These are phyloP conservation scores for Drosophila kambysellisi DNA, from an alignment of 2,888 invertebrate species.

Conservation along the genomic window DNA sequence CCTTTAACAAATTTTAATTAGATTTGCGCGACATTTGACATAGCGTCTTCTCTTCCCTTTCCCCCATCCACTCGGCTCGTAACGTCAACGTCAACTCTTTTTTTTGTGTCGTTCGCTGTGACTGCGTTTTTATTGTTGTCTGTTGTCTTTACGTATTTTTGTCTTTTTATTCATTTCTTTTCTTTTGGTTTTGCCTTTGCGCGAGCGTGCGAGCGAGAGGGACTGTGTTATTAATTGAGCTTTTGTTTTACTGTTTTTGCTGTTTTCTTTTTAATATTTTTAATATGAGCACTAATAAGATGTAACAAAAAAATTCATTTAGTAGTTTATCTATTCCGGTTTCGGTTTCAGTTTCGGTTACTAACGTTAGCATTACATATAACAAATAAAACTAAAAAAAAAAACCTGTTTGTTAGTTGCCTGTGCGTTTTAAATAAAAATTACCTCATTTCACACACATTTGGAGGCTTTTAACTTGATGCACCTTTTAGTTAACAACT, in stretches of 20 bases:
- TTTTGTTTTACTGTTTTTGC: conserved; percentile 46
- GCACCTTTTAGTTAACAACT: conserved; percentile 14
- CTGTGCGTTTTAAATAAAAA: conserved; percentile 57
- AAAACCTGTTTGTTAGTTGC: conserved; percentile 57
- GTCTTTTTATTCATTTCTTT: conserved; percentile 23
- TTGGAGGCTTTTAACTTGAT: conserved; percentile 29
- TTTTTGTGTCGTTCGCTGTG: conserved; percentile 44
- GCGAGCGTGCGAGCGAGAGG: conserved; percentile 24
- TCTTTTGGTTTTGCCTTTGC: conserved; percentile 37
- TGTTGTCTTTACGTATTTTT: conserved; percentile 45
- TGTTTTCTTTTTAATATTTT: conserved; percentile 48
- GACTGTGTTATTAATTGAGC: conserved; percentile 36
- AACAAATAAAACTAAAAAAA: not conserved
- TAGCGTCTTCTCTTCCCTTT: conserved; percentile 24
- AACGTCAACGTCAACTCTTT: conserved; percentile 54
- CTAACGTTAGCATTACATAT: conserved; percentile 29
- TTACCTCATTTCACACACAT: conserved; percentile 73
- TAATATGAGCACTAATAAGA: conserved; percentile 33
- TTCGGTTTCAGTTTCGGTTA: conserved; percentile 29
- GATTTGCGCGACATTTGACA: conserved; percentile 56
- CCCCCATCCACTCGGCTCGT: conserved; percentile 39
- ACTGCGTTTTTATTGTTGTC: conserved; percentile 58
- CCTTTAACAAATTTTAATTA: conserved; percentile 64
- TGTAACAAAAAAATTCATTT: conserved; percentile 3
- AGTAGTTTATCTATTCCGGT: conserved; percentile 28